Base-by-base conservation (phyloP, 1,140 invertebrate genomes). In the Drosophila ercepeae region DNA sequence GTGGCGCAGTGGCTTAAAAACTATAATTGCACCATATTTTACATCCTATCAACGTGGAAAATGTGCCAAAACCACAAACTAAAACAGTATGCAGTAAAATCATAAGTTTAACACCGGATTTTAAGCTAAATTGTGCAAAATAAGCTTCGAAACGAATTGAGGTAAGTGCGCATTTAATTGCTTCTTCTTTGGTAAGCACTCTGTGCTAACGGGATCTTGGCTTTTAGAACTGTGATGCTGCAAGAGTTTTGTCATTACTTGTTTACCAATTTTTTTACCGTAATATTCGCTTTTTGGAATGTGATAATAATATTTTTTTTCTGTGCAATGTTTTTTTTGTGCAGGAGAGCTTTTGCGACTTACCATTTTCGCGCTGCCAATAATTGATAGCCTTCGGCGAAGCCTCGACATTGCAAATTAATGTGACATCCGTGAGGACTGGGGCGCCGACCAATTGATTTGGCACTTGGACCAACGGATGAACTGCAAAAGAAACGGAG, bases 361-460 rank as follows among this genome's bases (percentile, higher is more conserved):
- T 93, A 96, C 96, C 95, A 78, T 95, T 95, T 78, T 96, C 95
- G 77, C 95, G 94, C 46, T 96, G 96, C 96, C 96, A 97, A 89
- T 96, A 97, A 93, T 97, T 97, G 91, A 97, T 96, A 60, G 96
- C 96, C 91, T 96, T 96, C 6, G 96, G 96, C 23, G 95, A 96
- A 51, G 96, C 96, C 91, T 97, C 96, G 21, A 97, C 96, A 84
- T 95, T 94, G 91, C 97, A 98, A 91, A 97, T 95, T 59, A 98
- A 93, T 29, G 95, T 96, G 69, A 97, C 96, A 90, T 97, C 94
- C 44, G 95, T 95, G 68, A 94, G 94, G 60, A 94, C 93, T 50
- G 96, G 96, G 50, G 96, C 96, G 23, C 96, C 96, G 39, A 97
- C 95, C 89, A 96, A 93, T 92, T 96, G 95, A 92, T 96, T 96